A percentile compares a stretch with the other conserved stretches of the same genome.
Conservation (phyloP, 2,888 invertebrate species). For the Pachydiplax longipennis region DNA sequence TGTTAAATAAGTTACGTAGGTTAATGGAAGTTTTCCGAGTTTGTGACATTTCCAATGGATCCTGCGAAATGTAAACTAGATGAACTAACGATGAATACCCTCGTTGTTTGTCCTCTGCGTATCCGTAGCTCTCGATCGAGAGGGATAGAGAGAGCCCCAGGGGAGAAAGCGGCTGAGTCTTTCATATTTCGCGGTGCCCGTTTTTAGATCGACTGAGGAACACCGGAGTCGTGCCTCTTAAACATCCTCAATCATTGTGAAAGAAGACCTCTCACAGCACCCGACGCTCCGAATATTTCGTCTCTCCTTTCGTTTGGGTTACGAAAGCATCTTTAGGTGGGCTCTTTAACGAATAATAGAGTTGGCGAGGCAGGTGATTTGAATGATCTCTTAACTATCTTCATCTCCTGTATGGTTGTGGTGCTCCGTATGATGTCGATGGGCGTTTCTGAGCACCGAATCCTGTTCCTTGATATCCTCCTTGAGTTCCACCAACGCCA, state of each 20-base stretch:
- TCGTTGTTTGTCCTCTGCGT: no score
- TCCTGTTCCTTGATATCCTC: background rate
- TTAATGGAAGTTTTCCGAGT: no score
- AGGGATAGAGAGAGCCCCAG: background rate
- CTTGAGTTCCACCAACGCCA: background rate
- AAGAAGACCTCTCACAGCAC: background rate
- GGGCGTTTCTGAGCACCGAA: background rate
- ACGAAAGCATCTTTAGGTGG: background rate
- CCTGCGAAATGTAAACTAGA: no score
- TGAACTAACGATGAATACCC: no score
- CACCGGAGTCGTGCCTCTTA: background rate
- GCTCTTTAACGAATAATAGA: background rate
- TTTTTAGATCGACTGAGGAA: background rate
- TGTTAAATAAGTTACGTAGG: no score
- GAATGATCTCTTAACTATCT: background rate
- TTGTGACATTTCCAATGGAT: no score
- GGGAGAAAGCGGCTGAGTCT: background rate
- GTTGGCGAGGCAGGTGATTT: background rate
- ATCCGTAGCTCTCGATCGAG: background rate
- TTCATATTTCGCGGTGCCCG: background rate
- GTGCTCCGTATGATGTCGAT: background rate
- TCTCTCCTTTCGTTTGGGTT: background rate
- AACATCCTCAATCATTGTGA: background rate
- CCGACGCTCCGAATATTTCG: background rate
- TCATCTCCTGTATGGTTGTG: constrained; percentile 17